Base-by-base conservation (phyloP, 1,140 invertebrate species). In the Antheraea pernyi region DNA sequence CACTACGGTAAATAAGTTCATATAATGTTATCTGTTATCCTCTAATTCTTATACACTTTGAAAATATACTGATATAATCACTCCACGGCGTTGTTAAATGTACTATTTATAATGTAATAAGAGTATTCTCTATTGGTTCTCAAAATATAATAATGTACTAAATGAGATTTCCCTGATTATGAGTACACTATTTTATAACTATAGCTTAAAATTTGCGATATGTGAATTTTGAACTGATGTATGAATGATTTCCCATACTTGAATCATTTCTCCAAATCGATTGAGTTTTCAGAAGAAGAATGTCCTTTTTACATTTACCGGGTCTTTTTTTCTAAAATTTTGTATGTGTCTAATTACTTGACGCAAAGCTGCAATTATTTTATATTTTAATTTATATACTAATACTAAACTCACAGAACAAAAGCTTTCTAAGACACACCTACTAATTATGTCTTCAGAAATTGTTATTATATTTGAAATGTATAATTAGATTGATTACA, bases 201-300 rank as follows among this genome's bases (percentile, higher is more conserved):
- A 53, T 53, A 53, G 46, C 46, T 53, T 53, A 53, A 16, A n/a
- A 16, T 53, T 13, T 53, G 46, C 46, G 46, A 53, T 53, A 53
- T 53, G 46, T 53, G 46, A 53, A 16, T 53, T 53, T 53, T 53
- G 46, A 53, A 53, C 46, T 53, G 46, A 53, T 53, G 46, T 53
- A 53, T 53, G 46, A 16, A 16, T 53, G 11, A 13, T n/a, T 16
- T 53, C 13, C 16, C 1, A 53, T 16, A 16, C 13, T 11, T 16
- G 16, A 13, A 53, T 13, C 46, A 53, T 53, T 42, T 42, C 39
- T 42, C 11, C 46, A 53, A n/a, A 13, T 16, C 0, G 10, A 13
- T 16, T 6, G 16, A 53, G 5, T 16, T 13, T 53, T 53, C 13
- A 53, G 0, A 53, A 2, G 16, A 9, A 42, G 0, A 42, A 42